Evolutionary conservation across 2,113 vertebrate species (phyloP).

Genomic region (Hydropotes inermis): DNA sequence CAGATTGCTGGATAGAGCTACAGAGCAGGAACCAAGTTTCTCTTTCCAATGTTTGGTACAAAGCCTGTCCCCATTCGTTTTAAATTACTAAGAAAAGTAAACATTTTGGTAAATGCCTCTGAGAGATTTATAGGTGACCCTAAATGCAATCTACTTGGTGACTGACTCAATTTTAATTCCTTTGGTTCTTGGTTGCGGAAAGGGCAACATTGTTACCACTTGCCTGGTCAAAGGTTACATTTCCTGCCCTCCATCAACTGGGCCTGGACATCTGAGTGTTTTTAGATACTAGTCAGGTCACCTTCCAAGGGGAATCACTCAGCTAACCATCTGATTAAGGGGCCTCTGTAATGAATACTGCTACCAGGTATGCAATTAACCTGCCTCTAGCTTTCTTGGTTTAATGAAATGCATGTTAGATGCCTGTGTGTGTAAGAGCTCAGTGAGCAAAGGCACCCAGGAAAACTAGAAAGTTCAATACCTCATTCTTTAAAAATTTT

Average conservation of each 20-base stretch:
- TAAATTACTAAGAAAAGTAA: slow-evolving; percentile 79
- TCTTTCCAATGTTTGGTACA: slow-evolving; percentile 15
- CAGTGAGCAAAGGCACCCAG: not conserved
- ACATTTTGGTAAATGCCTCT: slow-evolving; percentile 79
- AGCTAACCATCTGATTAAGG: slow-evolving; percentile 54
- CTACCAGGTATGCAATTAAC: slow-evolving; percentile 52
- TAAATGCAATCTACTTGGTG: slow-evolving; percentile 78
- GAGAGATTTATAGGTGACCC: slow-evolving; percentile 79
- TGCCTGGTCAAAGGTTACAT: slow-evolving; percentile 81
- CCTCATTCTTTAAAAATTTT: not conserved
- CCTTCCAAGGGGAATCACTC: slow-evolving; percentile 60
- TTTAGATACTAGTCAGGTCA: slow-evolving; percentile 78
- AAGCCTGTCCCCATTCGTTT: slow-evolving; percentile 70
- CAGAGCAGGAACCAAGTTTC: not conserved
- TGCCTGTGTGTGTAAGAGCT: not conserved
- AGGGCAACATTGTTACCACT: slow-evolving; percentile 75
- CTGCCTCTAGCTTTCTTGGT: not conserved
- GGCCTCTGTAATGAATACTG: slow-evolving; percentile 57
- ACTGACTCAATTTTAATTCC: slow-evolving; percentile 77
- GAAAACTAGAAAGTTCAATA: not conserved
- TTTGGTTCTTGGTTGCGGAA: slow-evolving; percentile 75
- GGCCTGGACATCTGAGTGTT: slow-evolving; percentile 69
- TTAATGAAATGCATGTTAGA: slow-evolving; percentile 9
- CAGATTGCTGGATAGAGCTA: not conserved
- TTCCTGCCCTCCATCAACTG: slow-evolving; percentile 81